phyloP scores from a whole-genome alignment of 2,888 invertebrate species.

The Phanerotoma sp. region DNA sequence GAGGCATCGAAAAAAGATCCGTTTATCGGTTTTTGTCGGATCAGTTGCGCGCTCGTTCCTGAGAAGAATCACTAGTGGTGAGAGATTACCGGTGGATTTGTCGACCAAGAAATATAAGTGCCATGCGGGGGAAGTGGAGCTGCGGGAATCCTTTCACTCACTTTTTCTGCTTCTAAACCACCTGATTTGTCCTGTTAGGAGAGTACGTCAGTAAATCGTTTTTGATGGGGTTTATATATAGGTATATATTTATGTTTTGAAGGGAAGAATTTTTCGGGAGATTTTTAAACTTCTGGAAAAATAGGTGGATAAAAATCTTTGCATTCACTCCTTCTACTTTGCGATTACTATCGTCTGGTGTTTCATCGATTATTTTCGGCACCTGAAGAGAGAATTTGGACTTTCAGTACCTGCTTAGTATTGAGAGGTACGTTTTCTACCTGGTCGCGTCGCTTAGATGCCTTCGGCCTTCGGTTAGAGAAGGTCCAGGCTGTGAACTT shows the following conservation, averaged over 20 bases:
- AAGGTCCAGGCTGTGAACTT: not conserved
- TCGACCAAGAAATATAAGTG: slow-evolving; percentile 20
- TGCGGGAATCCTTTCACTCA: slow-evolving; percentile 21
- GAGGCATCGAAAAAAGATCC: slow-evolving; percentile 15
- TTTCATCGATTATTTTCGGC: slow-evolving; percentile 14
- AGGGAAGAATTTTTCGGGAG: not conserved
- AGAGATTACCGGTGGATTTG: slow-evolving; percentile 23
- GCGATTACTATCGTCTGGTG: slow-evolving; percentile 4
- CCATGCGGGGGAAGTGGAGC: slow-evolving; percentile 1
- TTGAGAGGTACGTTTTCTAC: slow-evolving; percentile 21
- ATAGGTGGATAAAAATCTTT: slow-evolving; percentile 1
- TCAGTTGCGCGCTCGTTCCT: slow-evolving; percentile 13
- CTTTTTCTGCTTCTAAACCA: slow-evolving; percentile 3
- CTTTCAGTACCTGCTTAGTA: slow-evolving; percentile 6
- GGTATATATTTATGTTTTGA: not conserved
- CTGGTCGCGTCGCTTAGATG: slow-evolving; percentile 11
- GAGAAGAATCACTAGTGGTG: slow-evolving; percentile 13
- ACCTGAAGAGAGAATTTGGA: slow-evolving; percentile 19
- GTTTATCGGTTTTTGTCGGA: slow-evolving; percentile 25
- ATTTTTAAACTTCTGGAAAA: slow-evolving; percentile 1
- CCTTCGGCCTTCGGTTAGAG: slow-evolving; percentile 10
- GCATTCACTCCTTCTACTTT: slow-evolving; percentile 5
- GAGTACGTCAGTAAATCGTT: not conserved
- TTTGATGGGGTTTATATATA: not conserved
- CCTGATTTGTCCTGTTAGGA: slow-evolving; percentile 9